A percentile compares a stretch with the other conserved stretches of the same genome.
Evolutionary conservation across 2,113 vertebrate genomes (phyloP).

Genomic region (Nycticryphes semicollaris): DNA sequence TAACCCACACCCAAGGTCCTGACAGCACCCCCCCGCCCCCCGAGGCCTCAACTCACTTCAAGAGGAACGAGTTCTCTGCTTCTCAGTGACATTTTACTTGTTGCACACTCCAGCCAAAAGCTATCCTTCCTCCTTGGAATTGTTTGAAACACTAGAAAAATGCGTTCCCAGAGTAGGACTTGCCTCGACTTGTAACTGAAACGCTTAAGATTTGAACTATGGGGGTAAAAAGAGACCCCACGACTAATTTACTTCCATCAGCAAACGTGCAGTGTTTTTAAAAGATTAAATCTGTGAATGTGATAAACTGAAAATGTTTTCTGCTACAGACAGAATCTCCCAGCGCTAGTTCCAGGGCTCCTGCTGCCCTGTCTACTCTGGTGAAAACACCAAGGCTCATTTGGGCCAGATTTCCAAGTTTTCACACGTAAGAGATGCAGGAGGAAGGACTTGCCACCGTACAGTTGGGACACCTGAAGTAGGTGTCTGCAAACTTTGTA

Average conservation of each 20-base stretch:
- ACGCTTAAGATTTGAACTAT: not conserved
- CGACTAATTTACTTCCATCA: not conserved
- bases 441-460: not conserved
- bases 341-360: not conserved
- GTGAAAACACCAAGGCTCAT: not conserved
- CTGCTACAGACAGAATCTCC: not conserved
- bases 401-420: not conserved
- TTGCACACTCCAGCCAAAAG: not conserved
- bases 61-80: not conserved
- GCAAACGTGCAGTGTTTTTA: not conserved
- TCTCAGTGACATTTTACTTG: not conserved
- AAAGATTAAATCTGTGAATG: not conserved
- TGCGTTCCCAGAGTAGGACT: not conserved
- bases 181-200: not conserved
- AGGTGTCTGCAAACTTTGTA: not conserved
- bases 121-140: not conserved
- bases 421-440: not conserved
- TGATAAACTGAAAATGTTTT: not conserved
- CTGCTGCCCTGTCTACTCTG: not conserved
- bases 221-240: not conserved
- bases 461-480: not conserved
- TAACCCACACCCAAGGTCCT: rapidly evolving
- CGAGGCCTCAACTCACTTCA: not conserved
- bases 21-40: not conserved
- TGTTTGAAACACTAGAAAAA: not conserved